Conservation (phyloP, 2,888 invertebrate species). For the Ormyrus pomaceus region DNA sequence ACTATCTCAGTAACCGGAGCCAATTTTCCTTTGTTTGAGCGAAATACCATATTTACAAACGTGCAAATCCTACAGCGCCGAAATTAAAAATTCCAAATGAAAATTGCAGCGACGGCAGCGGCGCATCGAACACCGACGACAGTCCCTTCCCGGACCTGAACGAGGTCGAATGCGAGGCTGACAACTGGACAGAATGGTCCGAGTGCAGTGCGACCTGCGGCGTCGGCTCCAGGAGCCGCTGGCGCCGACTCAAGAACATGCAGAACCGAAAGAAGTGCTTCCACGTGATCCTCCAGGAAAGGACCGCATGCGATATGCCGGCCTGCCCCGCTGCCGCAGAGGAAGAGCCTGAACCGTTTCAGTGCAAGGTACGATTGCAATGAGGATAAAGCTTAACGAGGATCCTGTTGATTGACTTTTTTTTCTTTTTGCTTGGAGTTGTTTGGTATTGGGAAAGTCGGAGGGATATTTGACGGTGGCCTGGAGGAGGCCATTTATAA, state of each 20-base stretch:
- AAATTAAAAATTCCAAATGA: too few species aligned
- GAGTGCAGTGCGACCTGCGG: constrained; percentile 94
- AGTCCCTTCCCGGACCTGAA: constrained; percentile 30
- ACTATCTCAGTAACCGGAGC: too few species aligned
- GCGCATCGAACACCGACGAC: neutral
- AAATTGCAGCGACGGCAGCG: neutral
- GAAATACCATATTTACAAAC: too few species aligned
- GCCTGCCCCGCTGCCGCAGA: constrained; percentile 80
- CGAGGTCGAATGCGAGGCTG: constrained; percentile 76
- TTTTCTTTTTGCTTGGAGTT: too few species aligned
- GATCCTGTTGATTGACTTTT: too few species aligned
- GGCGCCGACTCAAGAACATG: constrained; percentile 82
- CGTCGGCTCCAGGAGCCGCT: constrained; percentile 84
- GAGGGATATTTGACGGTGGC: too few species aligned
- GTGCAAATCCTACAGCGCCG: too few species aligned
- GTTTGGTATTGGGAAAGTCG: too few species aligned
- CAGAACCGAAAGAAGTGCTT: constrained; percentile 89
- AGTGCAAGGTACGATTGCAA: constrained; percentile 72
- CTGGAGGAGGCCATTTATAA: too few species aligned
- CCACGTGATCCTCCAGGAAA: constrained; percentile 86
- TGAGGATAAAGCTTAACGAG: neutral
- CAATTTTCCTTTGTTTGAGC: too few species aligned
- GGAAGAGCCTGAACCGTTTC: constrained; percentile 78
- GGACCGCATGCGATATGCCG: constrained; percentile 87
- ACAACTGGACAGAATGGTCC: constrained; percentile 94